Base-by-base conservation (phyloP, 92 coral and sea anemone species). In the Epizoanthus fatuus region DNA sequence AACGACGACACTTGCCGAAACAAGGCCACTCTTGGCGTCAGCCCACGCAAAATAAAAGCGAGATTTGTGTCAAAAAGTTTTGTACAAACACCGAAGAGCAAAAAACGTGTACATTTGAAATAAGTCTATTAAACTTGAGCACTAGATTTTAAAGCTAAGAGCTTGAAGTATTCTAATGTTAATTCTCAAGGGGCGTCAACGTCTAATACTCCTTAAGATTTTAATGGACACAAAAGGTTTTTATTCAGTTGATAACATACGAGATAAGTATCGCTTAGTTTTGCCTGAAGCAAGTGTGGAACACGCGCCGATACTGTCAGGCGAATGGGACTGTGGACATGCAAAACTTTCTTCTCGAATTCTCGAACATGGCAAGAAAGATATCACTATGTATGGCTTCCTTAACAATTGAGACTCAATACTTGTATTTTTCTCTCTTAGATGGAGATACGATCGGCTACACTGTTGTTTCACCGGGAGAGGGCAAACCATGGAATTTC, bases 401-500 rank as follows among this genome's bases (percentile, higher is more conserved):
- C 0, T 49, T 9, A 12, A 49, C 2, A 29, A 0, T 49, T 49
- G 53, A 49, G 53, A 55, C 11, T 67, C 44, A 76, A 58, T 35
- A 47, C 49, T 69, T 17, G 22, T 78, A 15, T 20, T 83, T 75
- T 72, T 57, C 70, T 66, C 38, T 79, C 75, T 11, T 60, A 94
- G 95, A 90, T 12, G 94, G 94, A 44, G 94, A 92, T 45, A 51
- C 95, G 37, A 86, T 94, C 15, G 86, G 91, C 54, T 90, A 93
- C 19, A 78, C 88, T 19, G 88, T 94, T 35, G 84, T 84, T 19
- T 52, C 87, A n/a, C 93, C 93, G 52, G 95, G 92, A 5, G 98
- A 92, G 55, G 87, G 65, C 90, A 94, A 94, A 63, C 92, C 98
- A 8, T 94, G 98, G 98, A 94, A 87, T 73, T 94, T 94, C 86